Evolutionary conservation across 2,888 invertebrate species (phyloP).

Genomic region (Villa cingulata): DNA sequence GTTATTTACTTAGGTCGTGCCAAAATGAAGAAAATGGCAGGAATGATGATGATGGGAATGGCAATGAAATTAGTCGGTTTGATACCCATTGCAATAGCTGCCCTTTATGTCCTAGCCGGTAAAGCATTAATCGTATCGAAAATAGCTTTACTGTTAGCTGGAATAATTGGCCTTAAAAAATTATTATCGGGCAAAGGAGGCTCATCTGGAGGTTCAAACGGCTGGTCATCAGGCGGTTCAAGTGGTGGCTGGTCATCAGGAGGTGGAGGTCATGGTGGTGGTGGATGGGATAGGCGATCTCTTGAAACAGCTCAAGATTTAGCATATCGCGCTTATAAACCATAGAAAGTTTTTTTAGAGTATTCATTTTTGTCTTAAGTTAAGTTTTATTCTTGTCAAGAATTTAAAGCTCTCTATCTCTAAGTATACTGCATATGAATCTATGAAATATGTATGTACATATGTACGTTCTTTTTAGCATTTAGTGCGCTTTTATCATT

Average conservation of each 20-base stretch:
- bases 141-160: constrained; percentile 66
- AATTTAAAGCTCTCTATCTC: no score
- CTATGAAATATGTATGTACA: no score
- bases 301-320: constrained; percentile 47
- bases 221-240: constrained; percentile 32
- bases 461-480: background rate
- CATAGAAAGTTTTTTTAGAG: constrained; percentile 20
- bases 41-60: constrained; percentile 80
- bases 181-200: constrained; percentile 54
- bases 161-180: constrained; percentile 73
- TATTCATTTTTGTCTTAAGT: background rate
- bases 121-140: constrained; percentile 70
- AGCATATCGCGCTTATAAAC: constrained; percentile 54
- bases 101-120: constrained; percentile 66
- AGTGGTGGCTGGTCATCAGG: constrained; percentile 39
- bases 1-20: constrained; percentile 46
- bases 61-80: constrained; percentile 73
- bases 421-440: no score
- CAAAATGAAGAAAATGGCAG: constrained; percentile 84
- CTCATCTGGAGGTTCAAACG: constrained; percentile 37
- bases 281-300: constrained; percentile 60
- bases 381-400: no score
- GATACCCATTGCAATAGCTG: constrained; percentile 66
- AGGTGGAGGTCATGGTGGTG: constrained; percentile 39
- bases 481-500: background rate